These are phyloP conservation scores for Furcula furcula DNA, from an alignment of 2,888 invertebrate genomes.

Conservation along the genomic window DNA sequence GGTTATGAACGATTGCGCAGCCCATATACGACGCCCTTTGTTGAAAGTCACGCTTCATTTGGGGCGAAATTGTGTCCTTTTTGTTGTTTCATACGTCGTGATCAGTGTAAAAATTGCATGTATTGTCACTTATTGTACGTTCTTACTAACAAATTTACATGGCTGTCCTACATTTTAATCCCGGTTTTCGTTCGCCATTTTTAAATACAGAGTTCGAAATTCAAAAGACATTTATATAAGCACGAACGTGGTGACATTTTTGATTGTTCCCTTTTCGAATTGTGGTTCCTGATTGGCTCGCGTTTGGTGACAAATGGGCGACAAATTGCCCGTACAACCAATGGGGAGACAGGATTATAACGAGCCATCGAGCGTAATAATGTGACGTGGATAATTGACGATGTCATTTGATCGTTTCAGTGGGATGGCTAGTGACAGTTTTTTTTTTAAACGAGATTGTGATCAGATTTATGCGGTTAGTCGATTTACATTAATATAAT, in stretches of 20 bases:
- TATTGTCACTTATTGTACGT: constrained; percentile 49
- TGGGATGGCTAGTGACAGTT: constrained; percentile 31
- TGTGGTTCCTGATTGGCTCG: constrained; percentile 55
- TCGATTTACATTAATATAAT: too few species aligned
- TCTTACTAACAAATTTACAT: constrained; percentile 26
- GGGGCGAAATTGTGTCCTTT: constrained; percentile 75
- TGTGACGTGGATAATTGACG: constrained; percentile 46
- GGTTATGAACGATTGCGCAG: constrained; percentile 57
- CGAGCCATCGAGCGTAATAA: constrained; percentile 38
- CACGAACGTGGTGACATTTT: constrained; percentile 63
- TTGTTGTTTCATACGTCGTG: constrained; percentile 71
- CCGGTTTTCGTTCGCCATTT: constrained; percentile 24
- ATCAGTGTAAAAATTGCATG: constrained; percentile 70
- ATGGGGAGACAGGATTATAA: constrained; percentile 38
- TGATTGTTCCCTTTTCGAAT: constrained; percentile 59
- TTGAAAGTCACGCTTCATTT: constrained; percentile 78
- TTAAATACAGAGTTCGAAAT: constrained; percentile 12
- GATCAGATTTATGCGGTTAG: not conserved
- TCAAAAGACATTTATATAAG: constrained; percentile 40
- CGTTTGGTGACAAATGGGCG: constrained; percentile 79
- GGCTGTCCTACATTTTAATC: constrained; percentile 28
- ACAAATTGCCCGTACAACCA: constrained; percentile 60
- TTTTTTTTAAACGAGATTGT: constrained; percentile 5
- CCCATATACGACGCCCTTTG: constrained; percentile 64
- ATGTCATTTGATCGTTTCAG: constrained; percentile 30